Evolutionary conservation across 2,888 invertebrate genomes (phyloP).

Genomic region (Sarcophaga caerulescens): DNA sequence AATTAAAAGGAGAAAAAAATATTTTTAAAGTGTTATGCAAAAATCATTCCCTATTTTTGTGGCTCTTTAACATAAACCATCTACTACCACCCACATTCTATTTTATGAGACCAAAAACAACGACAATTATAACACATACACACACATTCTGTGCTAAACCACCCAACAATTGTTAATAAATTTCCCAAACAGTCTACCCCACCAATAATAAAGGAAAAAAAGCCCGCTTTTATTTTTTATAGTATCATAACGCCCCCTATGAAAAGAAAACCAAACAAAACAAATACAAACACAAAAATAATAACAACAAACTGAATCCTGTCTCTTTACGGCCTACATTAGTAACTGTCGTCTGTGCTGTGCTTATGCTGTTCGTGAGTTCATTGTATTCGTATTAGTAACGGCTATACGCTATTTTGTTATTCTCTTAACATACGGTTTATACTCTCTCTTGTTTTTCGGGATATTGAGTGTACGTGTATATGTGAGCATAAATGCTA

Average conservation of each 20-base stretch:
- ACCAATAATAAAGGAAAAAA: conserved; percentile 12
- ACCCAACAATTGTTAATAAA: conserved; percentile 22
- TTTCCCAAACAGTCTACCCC: neutral
- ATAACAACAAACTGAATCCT: neutral
- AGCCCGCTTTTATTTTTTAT: conserved; percentile 14
- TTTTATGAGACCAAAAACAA: conserved; percentile 17
- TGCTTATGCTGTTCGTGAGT: conserved; percentile 14
- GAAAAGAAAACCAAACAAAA: neutral
- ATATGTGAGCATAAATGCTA: neutral
- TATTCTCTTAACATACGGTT: neutral
- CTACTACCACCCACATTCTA: conserved; percentile 11
- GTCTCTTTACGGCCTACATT: conserved; percentile 13
- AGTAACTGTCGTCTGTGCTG: conserved; percentile 2
- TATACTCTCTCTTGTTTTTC: conserved; percentile 3
- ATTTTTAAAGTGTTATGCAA: conserved; percentile 62
- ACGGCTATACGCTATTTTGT: neutral
- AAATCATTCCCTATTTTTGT: conserved; percentile 30
- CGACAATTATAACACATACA: conserved; percentile 9
- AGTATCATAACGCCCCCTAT: conserved; percentile 21
- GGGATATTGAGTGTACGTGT: neutral
- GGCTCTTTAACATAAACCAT: neutral
- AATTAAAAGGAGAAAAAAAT: conserved; percentile 14
- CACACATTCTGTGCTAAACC: neutral
- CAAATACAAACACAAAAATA: neutral
- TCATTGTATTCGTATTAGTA: conserved; percentile 4